Evolutionary conservation across 2,797 vertebrate genomes (phyloP).

Genomic region (Micropoecilia bifurca): DNA sequence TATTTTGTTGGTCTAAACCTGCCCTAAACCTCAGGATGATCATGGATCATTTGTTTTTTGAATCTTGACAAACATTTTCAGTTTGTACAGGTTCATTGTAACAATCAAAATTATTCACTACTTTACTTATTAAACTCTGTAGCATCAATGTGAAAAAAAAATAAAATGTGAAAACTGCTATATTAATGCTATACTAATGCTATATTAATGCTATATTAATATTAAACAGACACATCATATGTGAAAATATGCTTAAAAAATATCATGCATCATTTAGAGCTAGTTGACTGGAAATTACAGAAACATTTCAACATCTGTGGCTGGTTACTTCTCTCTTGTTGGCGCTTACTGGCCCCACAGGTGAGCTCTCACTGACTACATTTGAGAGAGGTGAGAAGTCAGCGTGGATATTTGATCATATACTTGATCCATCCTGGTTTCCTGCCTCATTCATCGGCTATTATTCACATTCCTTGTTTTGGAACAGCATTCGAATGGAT

Average conservation of each 20-base stretch:
- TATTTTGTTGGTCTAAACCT: not conserved
- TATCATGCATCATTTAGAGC: not conserved
- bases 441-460: slow-evolving; percentile 68
- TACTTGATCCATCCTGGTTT: slow-evolving; percentile 56
- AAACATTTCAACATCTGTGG: not conserved
- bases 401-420: slow-evolving; percentile 49
- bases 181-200: not conserved
- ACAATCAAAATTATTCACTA: not conserved
- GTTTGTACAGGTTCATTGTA: not conserved
- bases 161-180: not conserved
- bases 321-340: slow-evolving; percentile 9
- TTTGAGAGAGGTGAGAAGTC: slow-evolving; percentile 44
- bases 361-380: slow-evolving; percentile 41
- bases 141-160: not conserved
- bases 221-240: not conserved
- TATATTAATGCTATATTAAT: not conserved
- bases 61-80: not conserved
- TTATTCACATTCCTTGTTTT: slow-evolving; percentile 69
- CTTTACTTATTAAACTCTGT: not conserved
- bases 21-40: too few relatives aligned
- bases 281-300: not conserved
- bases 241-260: not conserved
- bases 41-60: not conserved
- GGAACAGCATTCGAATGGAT: slow-evolving; percentile 43
- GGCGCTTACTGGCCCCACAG: slow-evolving; percentile 12